These are phyloP conservation scores for Halocaridina rubra DNA, from an alignment of 2,888 invertebrate species.

Conservation along the genomic window DNA sequence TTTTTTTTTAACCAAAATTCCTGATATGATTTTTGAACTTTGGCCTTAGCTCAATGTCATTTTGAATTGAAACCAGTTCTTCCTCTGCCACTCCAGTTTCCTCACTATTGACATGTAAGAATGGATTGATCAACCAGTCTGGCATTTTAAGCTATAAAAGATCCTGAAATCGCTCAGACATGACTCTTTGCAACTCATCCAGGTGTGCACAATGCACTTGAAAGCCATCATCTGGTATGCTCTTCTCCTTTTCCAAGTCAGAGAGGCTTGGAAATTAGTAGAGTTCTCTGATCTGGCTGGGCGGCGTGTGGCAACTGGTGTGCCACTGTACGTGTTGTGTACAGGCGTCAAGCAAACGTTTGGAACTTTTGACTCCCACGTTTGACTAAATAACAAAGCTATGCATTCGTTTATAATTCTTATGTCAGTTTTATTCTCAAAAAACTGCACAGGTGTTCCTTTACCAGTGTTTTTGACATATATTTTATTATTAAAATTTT, in stretches of 20 bases:
- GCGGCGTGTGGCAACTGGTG: too few species aligned
- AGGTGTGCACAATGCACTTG: background rate
- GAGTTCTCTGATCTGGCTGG: too few species aligned
- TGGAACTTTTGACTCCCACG: too few species aligned
- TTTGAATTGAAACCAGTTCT: slow-evolving; percentile 45
- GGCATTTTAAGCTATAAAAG: background rate
- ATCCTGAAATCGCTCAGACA: background rate
- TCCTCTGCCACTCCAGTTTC: slow-evolving; percentile 11
- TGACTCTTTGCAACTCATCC: background rate
- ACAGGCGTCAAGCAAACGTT: too few species aligned
- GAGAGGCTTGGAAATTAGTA: too few species aligned
- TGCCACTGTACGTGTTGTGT: too few species aligned
- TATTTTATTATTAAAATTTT: background rate
- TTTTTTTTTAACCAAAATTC: slow-evolving; percentile 45
- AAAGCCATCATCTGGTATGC: background rate
- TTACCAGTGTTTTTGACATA: background rate
- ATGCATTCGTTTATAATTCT: background rate
- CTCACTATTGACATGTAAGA: too few species aligned
- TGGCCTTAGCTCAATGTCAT: slow-evolving; percentile 50
- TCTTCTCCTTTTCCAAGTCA: too few species aligned
- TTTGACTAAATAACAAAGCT: too few species aligned
- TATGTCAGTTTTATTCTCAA: background rate
- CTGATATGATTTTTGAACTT: slow-evolving; percentile 49
- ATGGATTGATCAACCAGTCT: background rate
- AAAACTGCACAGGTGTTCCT: too few species aligned